These are phyloP conservation scores for Euplagia quadripunctaria DNA, from an alignment of 2,888 invertebrate genomes.

Conservation along the genomic window DNA sequence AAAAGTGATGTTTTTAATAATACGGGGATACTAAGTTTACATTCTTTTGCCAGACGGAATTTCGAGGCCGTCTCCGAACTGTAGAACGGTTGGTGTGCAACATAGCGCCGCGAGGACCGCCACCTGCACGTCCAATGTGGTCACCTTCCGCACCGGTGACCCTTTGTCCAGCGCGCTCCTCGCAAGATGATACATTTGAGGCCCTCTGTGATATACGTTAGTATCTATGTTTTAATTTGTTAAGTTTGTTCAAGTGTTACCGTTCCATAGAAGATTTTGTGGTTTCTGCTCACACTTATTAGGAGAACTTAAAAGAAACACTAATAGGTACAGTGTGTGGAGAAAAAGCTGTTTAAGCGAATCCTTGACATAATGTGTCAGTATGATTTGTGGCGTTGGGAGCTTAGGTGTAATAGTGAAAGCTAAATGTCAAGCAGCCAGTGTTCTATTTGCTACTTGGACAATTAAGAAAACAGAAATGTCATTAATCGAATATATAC, in stretches of 20 bases:
- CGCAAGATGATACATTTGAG: constrained; percentile 51
- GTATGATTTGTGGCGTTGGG: too few relatives aligned
- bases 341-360: too few relatives aligned
- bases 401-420: too few relatives aligned
- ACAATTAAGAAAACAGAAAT: not conserved
- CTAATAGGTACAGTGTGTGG: too few relatives aligned
- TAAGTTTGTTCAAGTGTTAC: not conserved
- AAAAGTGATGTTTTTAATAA: not conserved
- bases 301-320: too few relatives aligned
- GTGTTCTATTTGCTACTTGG: too few relatives aligned
- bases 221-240: constrained; percentile 44
- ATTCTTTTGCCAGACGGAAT: constrained; percentile 41
- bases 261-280: too few relatives aligned
- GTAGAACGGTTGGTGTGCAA: constrained; percentile 82
- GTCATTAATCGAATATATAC: not conserved
- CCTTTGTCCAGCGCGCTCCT: constrained; percentile 66
- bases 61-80: constrained; percentile 68
- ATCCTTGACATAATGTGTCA: too few relatives aligned
- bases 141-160: constrained; percentile 62
- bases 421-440: too few relatives aligned
- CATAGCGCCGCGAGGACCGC: constrained; percentile 74
- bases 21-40: not conserved
- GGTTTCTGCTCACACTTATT: too few relatives aligned
- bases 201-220: constrained; percentile 74
- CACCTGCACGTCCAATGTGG: constrained; percentile 65